Conservation (phyloP, 1,140 invertebrate genomes). For the Monochamus saltuarius region DNA sequence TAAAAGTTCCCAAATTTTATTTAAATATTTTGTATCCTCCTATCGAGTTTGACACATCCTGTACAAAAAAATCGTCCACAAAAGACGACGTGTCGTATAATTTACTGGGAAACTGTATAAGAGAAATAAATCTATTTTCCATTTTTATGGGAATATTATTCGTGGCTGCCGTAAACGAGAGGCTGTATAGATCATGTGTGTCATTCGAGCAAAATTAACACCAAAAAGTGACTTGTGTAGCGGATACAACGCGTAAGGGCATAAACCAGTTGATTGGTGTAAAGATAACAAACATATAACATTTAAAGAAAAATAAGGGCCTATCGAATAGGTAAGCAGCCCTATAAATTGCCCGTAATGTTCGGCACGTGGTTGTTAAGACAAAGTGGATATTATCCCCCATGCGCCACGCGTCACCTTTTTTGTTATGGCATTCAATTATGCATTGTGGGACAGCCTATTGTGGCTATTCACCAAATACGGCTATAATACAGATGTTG, state of each 20-base stretch:
- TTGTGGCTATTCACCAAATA: constrained; percentile 11
- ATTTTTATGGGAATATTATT: no score
- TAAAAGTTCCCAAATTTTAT: no score
- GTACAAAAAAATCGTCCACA: no score
- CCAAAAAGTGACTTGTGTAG: no score
- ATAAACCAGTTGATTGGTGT: constrained; percentile 12
- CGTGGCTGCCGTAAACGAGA: no score
- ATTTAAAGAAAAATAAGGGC: constrained; percentile 23
- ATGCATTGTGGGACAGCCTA: constrained; percentile 12
- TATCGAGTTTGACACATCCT: no score
- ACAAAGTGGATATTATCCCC: constrained; percentile 21
- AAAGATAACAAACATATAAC: constrained; percentile 14
- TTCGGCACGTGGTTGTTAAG: constrained; percentile 18
- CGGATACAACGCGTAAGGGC: constrained; percentile 7
- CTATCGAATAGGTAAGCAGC: constrained; percentile 21
- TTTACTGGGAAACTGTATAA: no score
- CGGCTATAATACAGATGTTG: constrained; percentile 11
- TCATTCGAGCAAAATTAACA: no score
- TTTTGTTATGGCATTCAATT: constrained; percentile 19
- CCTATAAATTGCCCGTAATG: constrained; percentile 22
- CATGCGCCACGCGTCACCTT: constrained; percentile 10
- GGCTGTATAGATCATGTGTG: no score
- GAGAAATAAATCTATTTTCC: no score
- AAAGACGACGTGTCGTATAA: no score
- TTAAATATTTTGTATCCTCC: no score